Evolutionary conservation across 64 coral and sea anemone genomes (phyloP), one percentile per base, ranked within the genome.

Genomic region (Catalaphyllia jardinei): DNA sequence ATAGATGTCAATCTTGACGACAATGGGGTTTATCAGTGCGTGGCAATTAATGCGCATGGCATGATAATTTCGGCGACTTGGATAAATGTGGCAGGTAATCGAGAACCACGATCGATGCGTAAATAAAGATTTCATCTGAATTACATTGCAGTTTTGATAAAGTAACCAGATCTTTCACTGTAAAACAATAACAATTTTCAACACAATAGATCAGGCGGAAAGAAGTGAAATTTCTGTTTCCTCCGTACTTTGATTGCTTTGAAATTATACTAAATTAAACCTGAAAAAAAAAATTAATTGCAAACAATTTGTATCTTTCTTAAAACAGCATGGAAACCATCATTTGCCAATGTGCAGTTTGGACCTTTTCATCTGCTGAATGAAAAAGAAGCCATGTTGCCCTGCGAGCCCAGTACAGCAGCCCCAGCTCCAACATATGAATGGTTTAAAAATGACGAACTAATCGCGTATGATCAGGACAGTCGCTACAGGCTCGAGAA

Each of bases 21-120:
- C 29, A 13, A 59, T 65, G 89, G 72, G 17, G 16, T 91, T 24
- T 91, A 83, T 51, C 89, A 91, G 49, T 91, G 89, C 59, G 89
- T 28, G 10, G 80, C 72, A 49, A 55, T 74, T 30, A 91, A 91
- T 77, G 24, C 14, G 10, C 72, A 63, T 17, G 89, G 89, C 2
- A 91, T 77, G 80, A 31, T 91, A 24, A 69, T 86, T 10, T 91
- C 89, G 12, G 61, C 71, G 15, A 91, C 80, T 60, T 83, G 79
- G 79, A 25, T 91, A n/a, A 15, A 49, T 29, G 33, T 91, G 13
- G 3, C 67, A 65, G 89, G 89, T 91, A 69, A 11, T 1, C 25
- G n/a, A 25, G 10, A 7, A n/a, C 42, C 4, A 46, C 42, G 42
- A 46, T 46, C 42, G 7, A 46, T 8, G 42, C 7, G 42, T 46